Conservation (phyloP, 2,888 invertebrate species). For the Lymantria dispar region DNA sequence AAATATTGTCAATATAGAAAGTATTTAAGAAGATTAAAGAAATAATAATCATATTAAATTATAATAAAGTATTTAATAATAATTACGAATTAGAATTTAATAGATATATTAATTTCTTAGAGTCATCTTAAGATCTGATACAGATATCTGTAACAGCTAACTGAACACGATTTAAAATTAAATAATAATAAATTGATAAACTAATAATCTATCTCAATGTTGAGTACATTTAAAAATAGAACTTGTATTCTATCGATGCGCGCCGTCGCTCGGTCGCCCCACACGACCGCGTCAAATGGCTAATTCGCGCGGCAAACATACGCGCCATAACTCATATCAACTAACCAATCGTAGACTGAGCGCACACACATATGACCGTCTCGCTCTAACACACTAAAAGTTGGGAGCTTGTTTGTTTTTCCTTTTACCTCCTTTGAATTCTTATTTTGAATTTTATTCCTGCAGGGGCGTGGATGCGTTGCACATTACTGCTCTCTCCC, state of each 20-base stretch:
- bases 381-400: slow-evolving; percentile 74
- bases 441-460: slow-evolving; percentile 81
- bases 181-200: too few species aligned
- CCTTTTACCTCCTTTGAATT: slow-evolving; percentile 79
- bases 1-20: neutral
- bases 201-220: too few species aligned
- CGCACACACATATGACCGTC: slow-evolving; percentile 56
- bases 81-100: too few species aligned
- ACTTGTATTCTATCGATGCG: slow-evolving; percentile 22
- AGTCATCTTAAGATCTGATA: too few species aligned
- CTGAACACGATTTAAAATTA: too few species aligned
- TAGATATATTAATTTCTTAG: too few species aligned
- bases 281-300: slow-evolving; percentile 73
- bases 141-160: too few species aligned
- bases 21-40: too few species aligned
- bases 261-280: slow-evolving; percentile 57
- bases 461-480: slow-evolving; percentile 81
- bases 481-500: slow-evolving; percentile 80
- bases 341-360: slow-evolving; percentile 61
- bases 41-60: too few species aligned
- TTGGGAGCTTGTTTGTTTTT: slow-evolving; percentile 73
- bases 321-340: slow-evolving; percentile 79
- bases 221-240: slow-evolving; percentile 6
- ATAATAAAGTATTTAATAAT: too few species aligned
- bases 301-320: slow-evolving; percentile 78